Conservation (phyloP, 2,797 vertebrate species). For the Dipus sagitta region DNA sequence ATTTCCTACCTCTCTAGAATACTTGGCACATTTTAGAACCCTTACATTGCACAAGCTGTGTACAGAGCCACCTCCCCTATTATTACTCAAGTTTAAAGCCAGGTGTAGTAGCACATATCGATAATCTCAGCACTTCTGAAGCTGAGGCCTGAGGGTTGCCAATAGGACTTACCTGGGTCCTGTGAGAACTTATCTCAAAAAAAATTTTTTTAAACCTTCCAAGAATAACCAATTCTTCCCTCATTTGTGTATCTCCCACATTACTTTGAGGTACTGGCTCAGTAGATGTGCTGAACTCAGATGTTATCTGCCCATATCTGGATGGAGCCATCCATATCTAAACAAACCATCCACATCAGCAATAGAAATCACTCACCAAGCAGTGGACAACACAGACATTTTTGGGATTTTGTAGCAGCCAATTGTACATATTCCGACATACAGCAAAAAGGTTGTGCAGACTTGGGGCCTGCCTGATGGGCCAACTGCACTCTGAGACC, state of each 20-base stretch:
- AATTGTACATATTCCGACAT: slow-evolving; percentile 99
- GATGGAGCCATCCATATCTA: neutral
- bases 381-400: slow-evolving; percentile 99
- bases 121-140: neutral
- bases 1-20: neutral
- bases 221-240: neutral
- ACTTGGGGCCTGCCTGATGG: slow-evolving; percentile 95
- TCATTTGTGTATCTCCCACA: neutral
- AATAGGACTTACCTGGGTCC: neutral
- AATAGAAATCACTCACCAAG: slow-evolving; percentile 92
- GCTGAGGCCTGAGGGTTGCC: neutral
- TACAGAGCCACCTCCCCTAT: neutral
- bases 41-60: neutral
- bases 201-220: neutral
- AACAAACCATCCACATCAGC: neutral
- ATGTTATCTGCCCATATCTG: neutral
- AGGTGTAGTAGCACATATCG: neutral
- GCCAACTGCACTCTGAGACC: slow-evolving; percentile 99
- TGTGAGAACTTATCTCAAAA: neutral
- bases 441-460: slow-evolving; percentile 99
- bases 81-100: neutral
- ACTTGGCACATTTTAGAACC: neutral
- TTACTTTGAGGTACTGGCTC: neutral
- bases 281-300: neutral
- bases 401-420: slow-evolving; percentile 99